Base-by-base conservation (phyloP, 2,113 vertebrate species). In the Furnarius figulus region DNA sequence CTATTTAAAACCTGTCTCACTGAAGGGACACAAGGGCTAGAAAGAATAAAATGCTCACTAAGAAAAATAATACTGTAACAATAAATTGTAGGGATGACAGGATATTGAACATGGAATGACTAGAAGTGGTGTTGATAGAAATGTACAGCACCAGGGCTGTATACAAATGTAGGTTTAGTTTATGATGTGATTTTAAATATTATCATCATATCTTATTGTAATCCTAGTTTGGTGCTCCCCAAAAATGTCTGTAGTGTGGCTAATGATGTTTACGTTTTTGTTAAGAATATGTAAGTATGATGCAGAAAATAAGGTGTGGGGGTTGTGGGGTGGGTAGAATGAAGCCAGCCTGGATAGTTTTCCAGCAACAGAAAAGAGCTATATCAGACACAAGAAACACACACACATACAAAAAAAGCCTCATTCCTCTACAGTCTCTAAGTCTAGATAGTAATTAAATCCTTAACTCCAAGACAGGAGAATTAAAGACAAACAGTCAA, bases 11-110 rank as follows among this genome's bases (percentile, higher is more conserved):
- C 28, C 9, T 44, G 15, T 37, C 33, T 72, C 39, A 31, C 15
- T 72, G 28, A 81, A 89, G 30, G 42, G 27, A 78, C 87, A 47
- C 5, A 62, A 70, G 17, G 30, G 0, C 30, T 27, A 63, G 27
- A 67, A 90, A 81, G n/a, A 63, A 35, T 22, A 61, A 79, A 70
- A 42, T 40, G 3, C 14, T 42, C 6, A 7, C 24, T 59, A 78
- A 75, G 33, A 55, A 93, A 89, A 93, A 85, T 24, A 74, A 50
- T 6, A 14, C 31, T 77, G 37, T 80, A 42, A 85, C 90, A 93
- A 81, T 77, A 68, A 85, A 59, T 12, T 2, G 0, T 80, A 62
- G 7, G 12, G 63, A 68, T 89, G 61, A 63, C 3, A 49, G 14
- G 37, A 72, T 33, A 59, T 78, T 89, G 94, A 82, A 78, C 27